Conservation (phyloP, 30 jellyfish, hydroid and myxozoan genomes). For the Aurelia aurita region DNA sequence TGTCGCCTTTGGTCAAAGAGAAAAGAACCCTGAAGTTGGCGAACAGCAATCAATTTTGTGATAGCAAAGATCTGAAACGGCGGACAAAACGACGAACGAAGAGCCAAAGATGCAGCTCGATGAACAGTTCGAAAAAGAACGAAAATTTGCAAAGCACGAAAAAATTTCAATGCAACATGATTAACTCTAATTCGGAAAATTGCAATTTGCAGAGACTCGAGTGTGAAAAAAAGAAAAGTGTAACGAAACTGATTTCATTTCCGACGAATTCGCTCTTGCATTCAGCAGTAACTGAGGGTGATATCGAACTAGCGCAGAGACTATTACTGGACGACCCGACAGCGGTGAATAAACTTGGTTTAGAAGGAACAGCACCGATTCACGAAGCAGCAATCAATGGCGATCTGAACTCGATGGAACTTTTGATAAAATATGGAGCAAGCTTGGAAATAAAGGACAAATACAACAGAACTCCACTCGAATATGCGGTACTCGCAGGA, state of each 20-base stretch:
- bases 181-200: background rate
- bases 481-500: slow-evolving; percentile 86
- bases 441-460: slow-evolving; percentile 57
- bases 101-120: slow-evolving; percentile 17
- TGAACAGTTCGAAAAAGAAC: background rate
- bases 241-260: slow-evolving; percentile 36
- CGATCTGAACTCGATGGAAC: slow-evolving; percentile 36
- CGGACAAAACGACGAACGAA: background rate
- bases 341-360: slow-evolving; percentile 61
- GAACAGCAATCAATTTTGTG: background rate
- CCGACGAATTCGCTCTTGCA: slow-evolving; percentile 82
- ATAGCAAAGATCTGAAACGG: background rate
- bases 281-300: slow-evolving; percentile 79
- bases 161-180: too few species aligned
- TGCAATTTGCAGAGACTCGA: background rate
- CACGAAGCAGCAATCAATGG: slow-evolving; percentile 92
- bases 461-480: slow-evolving; percentile 58
- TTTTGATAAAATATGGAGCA: slow-evolving; percentile 79
- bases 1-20: slow-evolving; percentile 16
- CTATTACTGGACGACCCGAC: slow-evolving; percentile 57
- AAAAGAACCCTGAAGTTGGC: background rate
- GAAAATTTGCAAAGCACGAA: background rate
- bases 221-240: slow-evolving; percentile 25
- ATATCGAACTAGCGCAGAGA: slow-evolving; percentile 56
- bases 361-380: slow-evolving; percentile 87